phyloP scores from a whole-genome alignment of 1,140 invertebrate species.

The Chymomyza costata region DNA sequence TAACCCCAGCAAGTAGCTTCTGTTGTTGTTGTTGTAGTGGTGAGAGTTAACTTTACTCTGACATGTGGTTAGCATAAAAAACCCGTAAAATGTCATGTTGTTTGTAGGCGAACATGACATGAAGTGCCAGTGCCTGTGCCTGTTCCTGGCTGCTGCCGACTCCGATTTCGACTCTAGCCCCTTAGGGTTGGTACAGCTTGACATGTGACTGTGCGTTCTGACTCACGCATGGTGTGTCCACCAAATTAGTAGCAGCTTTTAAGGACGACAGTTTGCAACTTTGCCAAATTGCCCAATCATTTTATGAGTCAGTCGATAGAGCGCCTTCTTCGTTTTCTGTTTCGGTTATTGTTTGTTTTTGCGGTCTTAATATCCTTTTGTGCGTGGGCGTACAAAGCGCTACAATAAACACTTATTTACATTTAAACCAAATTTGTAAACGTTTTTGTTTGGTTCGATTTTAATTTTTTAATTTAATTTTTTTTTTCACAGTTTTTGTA shows the following conservation, averaged over 20 bases:
- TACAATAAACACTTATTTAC: background rate
- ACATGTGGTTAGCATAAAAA: conserved; percentile 72
- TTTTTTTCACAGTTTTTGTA: conserved; percentile 18
- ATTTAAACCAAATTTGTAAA: background rate
- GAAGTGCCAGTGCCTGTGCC: conserved; percentile 33
- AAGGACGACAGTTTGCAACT: conserved; percentile 12
- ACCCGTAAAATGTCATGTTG: conserved; percentile 72
- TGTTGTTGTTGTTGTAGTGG: conserved; percentile 27
- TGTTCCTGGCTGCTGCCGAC: too few relatives aligned
- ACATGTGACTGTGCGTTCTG: conserved; percentile 13
- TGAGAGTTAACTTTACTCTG: conserved; percentile 65
- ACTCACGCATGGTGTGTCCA: conserved; percentile 21
- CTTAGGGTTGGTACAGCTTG: background rate
- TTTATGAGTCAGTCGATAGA: too few relatives aligned
- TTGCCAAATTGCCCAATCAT: conserved; percentile 2
- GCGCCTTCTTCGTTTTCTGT: too few relatives aligned
- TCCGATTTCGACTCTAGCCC: too few relatives aligned
- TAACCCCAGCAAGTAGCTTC: too few relatives aligned
- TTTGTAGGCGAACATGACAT: conserved; percentile 67
- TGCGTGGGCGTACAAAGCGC: too few relatives aligned
- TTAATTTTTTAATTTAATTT: conserved; percentile 28
- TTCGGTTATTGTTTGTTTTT: too few relatives aligned
- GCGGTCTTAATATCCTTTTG: too few relatives aligned
- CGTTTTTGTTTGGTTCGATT: conserved; percentile 3
- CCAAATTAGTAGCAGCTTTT: conserved; percentile 16